Evolutionary conservation across 2,888 invertebrate species (phyloP).

Genomic region (Aspidiotus rigidus): DNA sequence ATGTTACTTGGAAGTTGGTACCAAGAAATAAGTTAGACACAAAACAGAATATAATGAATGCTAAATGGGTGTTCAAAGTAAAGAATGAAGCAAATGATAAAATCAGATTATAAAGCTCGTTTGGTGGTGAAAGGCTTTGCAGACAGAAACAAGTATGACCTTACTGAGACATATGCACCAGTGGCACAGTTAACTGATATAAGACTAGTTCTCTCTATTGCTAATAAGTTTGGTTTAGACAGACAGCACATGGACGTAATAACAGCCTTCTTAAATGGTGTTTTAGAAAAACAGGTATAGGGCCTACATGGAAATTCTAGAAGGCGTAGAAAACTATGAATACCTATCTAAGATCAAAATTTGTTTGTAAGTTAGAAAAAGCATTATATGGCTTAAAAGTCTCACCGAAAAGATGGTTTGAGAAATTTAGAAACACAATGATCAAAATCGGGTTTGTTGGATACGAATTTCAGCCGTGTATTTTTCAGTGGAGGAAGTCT

Average conservation of each 20-base stretch:
- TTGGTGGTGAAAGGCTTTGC: slow-evolving; percentile 23
- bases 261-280: slow-evolving; percentile 29
- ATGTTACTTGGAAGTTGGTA: slow-evolving; percentile 10
- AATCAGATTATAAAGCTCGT: slow-evolving; percentile 13
- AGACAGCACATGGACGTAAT: slow-evolving; percentile 23
- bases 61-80: slow-evolving; percentile 27
- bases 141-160: slow-evolving; percentile 13
- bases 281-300: slow-evolving; percentile 17
- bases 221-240: not conserved
- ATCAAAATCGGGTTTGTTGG: not conserved
- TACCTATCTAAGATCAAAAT: not conserved
- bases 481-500: slow-evolving; percentile 2
- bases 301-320: slow-evolving; percentile 21
- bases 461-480: slow-evolving; percentile 12
- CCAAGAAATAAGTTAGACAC: not conserved
- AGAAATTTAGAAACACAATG: slow-evolving; percentile 13
- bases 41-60: slow-evolving; percentile 7
- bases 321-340: slow-evolving; percentile 13
- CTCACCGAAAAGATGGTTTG: slow-evolving; percentile 13
- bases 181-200: slow-evolving; percentile 19
- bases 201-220: slow-evolving; percentile 16
- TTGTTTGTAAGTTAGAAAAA: slow-evolving; percentile 17
- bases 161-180: slow-evolving; percentile 26
- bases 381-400: slow-evolving; percentile 30
- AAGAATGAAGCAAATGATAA: slow-evolving; percentile 16